Conservation (phyloP, 1,140 invertebrate genomes). For the Zaprionus ornatus region DNA sequence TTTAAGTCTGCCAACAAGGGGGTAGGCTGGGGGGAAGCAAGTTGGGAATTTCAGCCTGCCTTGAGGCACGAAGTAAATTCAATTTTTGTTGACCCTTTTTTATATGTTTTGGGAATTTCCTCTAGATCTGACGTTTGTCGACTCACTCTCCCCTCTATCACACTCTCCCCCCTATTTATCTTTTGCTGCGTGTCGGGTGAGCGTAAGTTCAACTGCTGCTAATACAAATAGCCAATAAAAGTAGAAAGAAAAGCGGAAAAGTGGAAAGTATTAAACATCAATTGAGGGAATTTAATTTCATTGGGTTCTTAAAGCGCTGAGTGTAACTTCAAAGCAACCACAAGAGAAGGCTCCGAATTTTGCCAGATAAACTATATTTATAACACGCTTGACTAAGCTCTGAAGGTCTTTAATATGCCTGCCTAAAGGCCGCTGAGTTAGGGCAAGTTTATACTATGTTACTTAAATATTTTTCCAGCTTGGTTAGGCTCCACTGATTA, state of each 20-base stretch:
- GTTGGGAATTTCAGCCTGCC: not conserved
- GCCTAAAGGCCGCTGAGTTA: too few relatives aligned
- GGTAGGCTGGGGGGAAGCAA: not conserved
- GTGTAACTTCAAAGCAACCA: not conserved
- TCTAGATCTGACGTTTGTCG: not conserved
- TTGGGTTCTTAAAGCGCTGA: not conserved
- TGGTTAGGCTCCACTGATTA: too few relatives aligned
- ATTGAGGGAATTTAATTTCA: not conserved
- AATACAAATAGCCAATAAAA: constrained; percentile 26
- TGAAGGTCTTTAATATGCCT: not conserved
- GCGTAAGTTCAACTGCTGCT: constrained; percentile 38
- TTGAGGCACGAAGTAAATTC: constrained; percentile 18
- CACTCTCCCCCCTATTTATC: not conserved
- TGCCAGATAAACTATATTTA: too few relatives aligned
- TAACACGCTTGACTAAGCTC: too few relatives aligned
- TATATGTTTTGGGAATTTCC: constrained; percentile 4
- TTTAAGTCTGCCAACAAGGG: not conserved
- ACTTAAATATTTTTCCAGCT: too few relatives aligned
- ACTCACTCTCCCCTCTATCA: not conserved
- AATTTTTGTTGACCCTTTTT: constrained; percentile 38
- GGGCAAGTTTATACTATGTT: too few relatives aligned
- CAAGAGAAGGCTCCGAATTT: too few relatives aligned
- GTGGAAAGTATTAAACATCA: not conserved
- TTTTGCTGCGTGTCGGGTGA: not conserved
- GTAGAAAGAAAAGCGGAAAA: not conserved